Evolutionary conservation across 2,113 vertebrate species (phyloP).

Genomic region (Corythoichthys intestinalis): DNA sequence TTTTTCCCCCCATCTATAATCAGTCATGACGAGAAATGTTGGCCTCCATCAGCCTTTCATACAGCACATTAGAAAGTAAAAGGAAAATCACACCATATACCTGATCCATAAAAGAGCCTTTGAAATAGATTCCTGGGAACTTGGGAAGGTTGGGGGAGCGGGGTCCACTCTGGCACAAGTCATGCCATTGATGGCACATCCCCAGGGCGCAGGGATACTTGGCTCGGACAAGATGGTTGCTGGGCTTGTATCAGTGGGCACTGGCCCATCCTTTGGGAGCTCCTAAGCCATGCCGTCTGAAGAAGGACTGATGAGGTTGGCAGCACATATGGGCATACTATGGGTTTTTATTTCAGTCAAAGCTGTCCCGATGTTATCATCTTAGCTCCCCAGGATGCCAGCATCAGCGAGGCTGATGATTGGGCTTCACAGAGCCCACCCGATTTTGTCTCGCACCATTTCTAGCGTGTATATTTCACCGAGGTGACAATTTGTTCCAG

Average conservation of each 20-base stretch:
- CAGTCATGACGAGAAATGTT: conserved; percentile 65
- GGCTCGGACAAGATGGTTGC: conserved; percentile 70
- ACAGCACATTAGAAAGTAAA: conserved; percentile 75
- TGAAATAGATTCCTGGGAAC: conserved; percentile 75
- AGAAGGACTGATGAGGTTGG: conserved; percentile 76
- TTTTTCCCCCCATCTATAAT: conserved; percentile 58
- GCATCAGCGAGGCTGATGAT: conserved; percentile 47
- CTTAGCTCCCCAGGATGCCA: conserved; percentile 57
- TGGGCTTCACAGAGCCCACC: conserved; percentile 29
- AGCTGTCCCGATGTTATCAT: conserved; percentile 70
- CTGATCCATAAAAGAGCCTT: conserved; percentile 75
- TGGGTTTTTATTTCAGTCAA: conserved; percentile 67
- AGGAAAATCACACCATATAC: conserved; percentile 77
- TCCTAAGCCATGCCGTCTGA: conserved; percentile 77
- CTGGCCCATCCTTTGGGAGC: conserved; percentile 73
- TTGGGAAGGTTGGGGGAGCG: conserved; percentile 46
- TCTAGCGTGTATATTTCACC: conserved; percentile 32
- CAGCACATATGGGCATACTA: conserved; percentile 71
- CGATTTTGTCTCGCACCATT: conserved; percentile 19
- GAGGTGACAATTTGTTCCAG: conserved; percentile 52
- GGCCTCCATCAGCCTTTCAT: conserved; percentile 70
- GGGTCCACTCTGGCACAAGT: conserved; percentile 75
- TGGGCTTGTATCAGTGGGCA: conserved; percentile 75
- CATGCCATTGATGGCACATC: conserved; percentile 74
- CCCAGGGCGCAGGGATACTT: conserved; percentile 71